Evolutionary conservation across 2,888 invertebrate genomes (phyloP), one percentile per base, ranked within the genome.

Genomic region (Nemotelus nigrinus): DNA sequence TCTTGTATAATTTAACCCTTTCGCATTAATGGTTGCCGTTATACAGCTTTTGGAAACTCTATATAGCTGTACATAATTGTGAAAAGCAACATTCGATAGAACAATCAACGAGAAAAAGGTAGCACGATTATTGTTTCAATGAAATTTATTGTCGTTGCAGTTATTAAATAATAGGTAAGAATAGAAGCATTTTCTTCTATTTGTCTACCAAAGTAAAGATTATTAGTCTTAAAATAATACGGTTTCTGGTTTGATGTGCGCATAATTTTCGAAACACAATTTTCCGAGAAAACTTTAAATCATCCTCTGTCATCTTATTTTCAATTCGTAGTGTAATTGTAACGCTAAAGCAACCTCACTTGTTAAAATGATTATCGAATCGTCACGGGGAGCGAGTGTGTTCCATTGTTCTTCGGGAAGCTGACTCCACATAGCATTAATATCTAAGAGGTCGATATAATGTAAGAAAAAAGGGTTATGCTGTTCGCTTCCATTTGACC

Each of bases 1-100:
- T 74, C 50, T 41, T 60, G 63, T 74, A 50, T 74, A 74, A 63
- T 74, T 74, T 41, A 74, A 74, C 74, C 74, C 74, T 74, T 74
- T 74, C 74, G 44, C 55, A 55, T 63, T 74, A 74, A 74, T 74
- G 74, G 74, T 60, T 63, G 63, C 48, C 25, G 53, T 53, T 68
- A 3, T 41, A 63, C 63, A 2, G 63, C 43, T 43, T 63, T 63
- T 7, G 5, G 63, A 5, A 63, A 63, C 63, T 41, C 41, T 63
- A 41, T 7, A 25, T 25, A 25, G 25, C 25, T 25, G 25, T 25
- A 25, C 25, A 25, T 25, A 25, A 25, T 25, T 25, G 25, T 25
- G 25, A 25, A 25, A 25, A 25, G 25, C 25, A 25, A 25, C 25
- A 25, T 25, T 25, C 25, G 25, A 25, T 63, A 39, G 58, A 58